Evolutionary conservation across 1,140 invertebrate genomes (phyloP), one percentile per base, ranked within the genome.

Genomic region (Megalopta genalis): DNA sequence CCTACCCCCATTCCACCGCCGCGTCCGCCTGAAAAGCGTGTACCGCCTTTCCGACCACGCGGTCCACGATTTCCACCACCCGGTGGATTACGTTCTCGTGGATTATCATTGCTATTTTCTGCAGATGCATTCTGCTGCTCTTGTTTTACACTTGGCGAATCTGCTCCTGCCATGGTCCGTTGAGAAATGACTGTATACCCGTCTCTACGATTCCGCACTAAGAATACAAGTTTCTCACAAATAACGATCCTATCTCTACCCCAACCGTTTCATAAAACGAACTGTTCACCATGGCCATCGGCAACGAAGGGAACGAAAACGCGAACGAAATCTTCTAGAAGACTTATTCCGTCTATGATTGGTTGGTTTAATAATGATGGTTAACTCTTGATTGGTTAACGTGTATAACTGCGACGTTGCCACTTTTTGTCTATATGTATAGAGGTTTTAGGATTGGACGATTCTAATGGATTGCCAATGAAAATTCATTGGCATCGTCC

Each of bases 1-100:
- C 85, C 86, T 23, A 85, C 82, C 0, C 84, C 81, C 69, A 79
- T 76, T 69, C 88, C 88, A 3, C 89, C 88, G 0, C 89, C 85
- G 0, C 90, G 86, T 27, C 89, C 88, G 6, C 90, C 89, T 0
- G 90, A 90, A 52, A 91, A 91, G 10, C 90, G 76, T 1, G 90
- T 88, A 7, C 89, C 89, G 16, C 90, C 91, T 86, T 90, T 91
- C 37, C 90, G 83, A 6, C 89, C 88, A 18, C 88, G 86, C 64
- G 82, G 81, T 4, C 85, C 87, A 0, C 89, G 85, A 32, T 83
- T 81, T 6, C 87, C 88, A 25, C 86, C 86, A 3, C 71, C 82
- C 25, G 80, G 71, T 37, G 70, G 67, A 63, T 89, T 88, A 18
- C 85, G 78, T 23, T 86, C 84, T 39, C 86, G 81, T 39, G 76